Conservation (phyloP, 92 coral and sea anemone genomes). For the Metridium senile region DNA sequence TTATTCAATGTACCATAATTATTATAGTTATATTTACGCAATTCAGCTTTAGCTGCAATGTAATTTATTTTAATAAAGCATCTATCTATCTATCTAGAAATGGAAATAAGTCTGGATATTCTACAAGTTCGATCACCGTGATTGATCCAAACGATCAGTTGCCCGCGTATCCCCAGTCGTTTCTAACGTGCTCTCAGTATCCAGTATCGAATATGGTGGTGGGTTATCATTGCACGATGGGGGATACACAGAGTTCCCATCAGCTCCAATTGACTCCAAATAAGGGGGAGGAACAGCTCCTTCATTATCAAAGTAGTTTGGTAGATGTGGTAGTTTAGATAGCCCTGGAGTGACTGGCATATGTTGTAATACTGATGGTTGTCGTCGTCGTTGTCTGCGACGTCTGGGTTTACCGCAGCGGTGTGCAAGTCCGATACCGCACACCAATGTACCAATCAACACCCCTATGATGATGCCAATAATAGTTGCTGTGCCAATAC, state of each 20-base stretch:
- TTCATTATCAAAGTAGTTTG: constrained; percentile 27
- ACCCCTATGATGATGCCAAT: constrained; percentile 8
- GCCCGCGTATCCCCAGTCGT: background rate
- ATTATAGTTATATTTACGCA: no score
- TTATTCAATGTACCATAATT: no score
- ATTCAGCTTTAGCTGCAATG: no score
- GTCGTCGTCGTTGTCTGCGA: background rate
- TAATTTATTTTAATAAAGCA: no score
- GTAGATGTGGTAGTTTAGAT: constrained; percentile 5
- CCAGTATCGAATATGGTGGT: constrained; percentile 28
- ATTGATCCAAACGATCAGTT: background rate
- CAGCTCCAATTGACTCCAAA: background rate
- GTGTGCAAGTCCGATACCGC: background rate
- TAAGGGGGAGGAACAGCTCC: constrained; percentile 3
- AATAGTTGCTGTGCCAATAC: background rate
- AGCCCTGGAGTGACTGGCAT: background rate
- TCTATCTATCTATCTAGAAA: no score
- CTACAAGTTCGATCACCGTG: background rate
- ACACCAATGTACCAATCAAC: constrained; percentile 20
- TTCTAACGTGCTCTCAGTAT: background rate
- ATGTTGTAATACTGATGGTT: background rate
- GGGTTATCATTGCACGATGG: constrained; percentile 10
- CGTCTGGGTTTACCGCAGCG: background rate
- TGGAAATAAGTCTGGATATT: no score
- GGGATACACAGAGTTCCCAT: background rate